Evolutionary conservation across 2,888 invertebrate genomes (phyloP), one percentile per base, ranked within the genome.

Genomic region (Drosophila cognata): DNA sequence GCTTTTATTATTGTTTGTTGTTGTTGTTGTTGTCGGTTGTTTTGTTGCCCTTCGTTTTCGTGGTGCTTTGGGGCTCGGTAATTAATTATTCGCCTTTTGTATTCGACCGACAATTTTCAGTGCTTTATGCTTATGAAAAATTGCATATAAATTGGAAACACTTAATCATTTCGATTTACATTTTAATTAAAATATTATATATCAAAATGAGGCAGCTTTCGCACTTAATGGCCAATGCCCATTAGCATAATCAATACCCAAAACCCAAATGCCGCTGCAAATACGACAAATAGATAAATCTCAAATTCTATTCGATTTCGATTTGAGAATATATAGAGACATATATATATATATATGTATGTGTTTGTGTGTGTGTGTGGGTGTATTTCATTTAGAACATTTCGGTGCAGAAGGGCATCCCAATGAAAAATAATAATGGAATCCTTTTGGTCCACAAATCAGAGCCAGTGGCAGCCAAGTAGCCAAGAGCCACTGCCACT

Each of bases 161-260:
- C 85, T 91, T 91, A 82, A 90, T 90, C 91, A 89, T 90, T 88
- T 65, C 75, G 82, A 79, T 84, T 88, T 85, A 91, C 89, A 91
- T 91, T 91, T 91, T 91, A 91, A 91, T 91, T 91, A 91, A 91
- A 86, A 88, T 90, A 90, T 87, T 87, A 81, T 87, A 74, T 82
- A 55, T 33, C 50, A 58, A 51, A 58, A 52, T 58, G 61, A 41
- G 59, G 71, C 77, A 55, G 57, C 62, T 36, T 51, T 41, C 62
- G 62, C 59, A 31, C 48, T 46, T 68, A 68, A 74, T 74, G 68
- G 75, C 59, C 75, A 28, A 41, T 58, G 50, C 36, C 53, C 46
- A 74, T 75, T 69, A 79, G 43, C 75, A 79, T 57, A 33, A 68
- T 60, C 46, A 36, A 36, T 18, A 11, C 11, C 18, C 36, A 36